A percentile compares a stretch with the other conserved stretches of the same genome.
phyloP scores from a whole-genome alignment of 2,797 vertebrate genomes.

The Neopelma chrysocephalum region DNA sequence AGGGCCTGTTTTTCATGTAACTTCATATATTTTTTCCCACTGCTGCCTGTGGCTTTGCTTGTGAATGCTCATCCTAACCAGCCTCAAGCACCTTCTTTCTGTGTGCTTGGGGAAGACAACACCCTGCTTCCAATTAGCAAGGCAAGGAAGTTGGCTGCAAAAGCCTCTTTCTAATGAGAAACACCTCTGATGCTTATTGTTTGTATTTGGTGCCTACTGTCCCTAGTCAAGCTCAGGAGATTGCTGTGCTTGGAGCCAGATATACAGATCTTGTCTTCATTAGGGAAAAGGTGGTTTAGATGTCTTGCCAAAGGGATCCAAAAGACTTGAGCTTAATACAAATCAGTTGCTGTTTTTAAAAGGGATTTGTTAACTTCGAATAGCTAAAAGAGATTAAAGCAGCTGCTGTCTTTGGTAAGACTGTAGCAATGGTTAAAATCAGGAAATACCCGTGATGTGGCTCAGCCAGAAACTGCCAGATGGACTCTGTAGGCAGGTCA shows the following conservation, averaged over 20 bases:
- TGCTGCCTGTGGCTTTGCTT: not conserved
- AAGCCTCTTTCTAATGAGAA: constrained; percentile 14
- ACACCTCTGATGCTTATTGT: not conserved
- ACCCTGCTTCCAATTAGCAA: constrained; percentile 33
- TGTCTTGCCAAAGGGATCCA: not conserved
- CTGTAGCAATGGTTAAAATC: not conserved
- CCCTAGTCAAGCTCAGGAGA: not conserved
- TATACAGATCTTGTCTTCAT: constrained; percentile 3
- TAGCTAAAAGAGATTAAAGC: not conserved
- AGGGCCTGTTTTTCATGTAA: not conserved
- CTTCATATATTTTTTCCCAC: not conserved
- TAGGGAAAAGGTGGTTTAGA: constrained; percentile 15
- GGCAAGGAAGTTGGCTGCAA: not conserved
- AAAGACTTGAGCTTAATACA: constrained; percentile 10
- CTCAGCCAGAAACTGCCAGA: not conserved
- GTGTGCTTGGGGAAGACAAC: not conserved
- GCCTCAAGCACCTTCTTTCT: not conserved
- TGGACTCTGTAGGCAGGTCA: not conserved
- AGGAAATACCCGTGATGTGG: not conserved
- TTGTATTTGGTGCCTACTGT: constrained; percentile 9
- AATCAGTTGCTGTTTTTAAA: constrained; percentile 19
- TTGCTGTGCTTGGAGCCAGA: not conserved
- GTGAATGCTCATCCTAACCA: not conserved
- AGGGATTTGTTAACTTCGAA: not conserved
- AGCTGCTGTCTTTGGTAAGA: not conserved